These are phyloP conservation scores for Mizuhopecten yessoensis DNA, from an alignment of 1,140 invertebrate genomes.

Conservation along the genomic window DNA sequence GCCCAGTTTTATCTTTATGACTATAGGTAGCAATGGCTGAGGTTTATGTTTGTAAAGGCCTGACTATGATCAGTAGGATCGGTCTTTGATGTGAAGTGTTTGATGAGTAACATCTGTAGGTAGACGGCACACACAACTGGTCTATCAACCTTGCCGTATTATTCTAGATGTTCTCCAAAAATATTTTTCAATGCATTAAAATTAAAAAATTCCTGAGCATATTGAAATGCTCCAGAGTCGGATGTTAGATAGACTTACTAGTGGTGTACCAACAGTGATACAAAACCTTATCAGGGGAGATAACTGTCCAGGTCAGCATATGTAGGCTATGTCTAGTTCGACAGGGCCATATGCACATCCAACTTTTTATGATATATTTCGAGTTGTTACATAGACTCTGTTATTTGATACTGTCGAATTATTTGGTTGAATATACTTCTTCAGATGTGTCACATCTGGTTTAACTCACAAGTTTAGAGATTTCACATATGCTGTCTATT, in stretches of 20 bases:
- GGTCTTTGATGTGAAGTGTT: not conserved
- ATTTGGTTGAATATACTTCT: not conserved
- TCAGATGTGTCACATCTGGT: not conserved
- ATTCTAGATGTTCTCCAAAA: not conserved
- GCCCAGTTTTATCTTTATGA: not conserved
- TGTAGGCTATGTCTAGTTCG: not conserved
- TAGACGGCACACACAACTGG: constrained; percentile 3
- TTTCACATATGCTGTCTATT: not conserved
- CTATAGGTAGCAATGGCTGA: not conserved
- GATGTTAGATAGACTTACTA: not conserved
- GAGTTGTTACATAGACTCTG: not conserved
- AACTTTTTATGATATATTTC: constrained; percentile 12
- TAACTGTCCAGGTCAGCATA: not conserved
- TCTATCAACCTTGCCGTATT: not conserved
- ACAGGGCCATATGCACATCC: not conserved
- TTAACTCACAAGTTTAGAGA: not conserved
- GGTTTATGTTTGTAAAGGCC: constrained; percentile 29
- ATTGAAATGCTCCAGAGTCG: not conserved
- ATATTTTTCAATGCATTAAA: not conserved
- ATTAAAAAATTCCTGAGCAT: not conserved
- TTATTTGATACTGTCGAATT: not conserved
- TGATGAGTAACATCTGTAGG: not conserved
- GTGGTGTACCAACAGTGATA: not conserved
- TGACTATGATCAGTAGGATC: not conserved
- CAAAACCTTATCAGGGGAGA: not conserved